Evolutionary conservation across 2,113 vertebrate genomes (phyloP), one percentile per base, ranked within the genome.

Genomic region (Eulemur macaco): DNA sequence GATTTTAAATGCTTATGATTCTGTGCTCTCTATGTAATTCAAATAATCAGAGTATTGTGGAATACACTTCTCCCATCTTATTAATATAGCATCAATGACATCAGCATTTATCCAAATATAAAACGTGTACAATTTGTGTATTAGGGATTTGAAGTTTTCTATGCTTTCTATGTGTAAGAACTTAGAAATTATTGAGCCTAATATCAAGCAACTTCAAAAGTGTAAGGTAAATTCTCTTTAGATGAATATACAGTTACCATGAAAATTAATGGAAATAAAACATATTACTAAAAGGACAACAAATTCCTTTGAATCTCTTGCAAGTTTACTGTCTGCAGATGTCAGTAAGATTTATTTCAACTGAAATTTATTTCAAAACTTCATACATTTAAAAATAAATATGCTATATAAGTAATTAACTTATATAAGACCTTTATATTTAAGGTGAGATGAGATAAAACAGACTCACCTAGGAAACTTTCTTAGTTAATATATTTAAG

Each of bases 1-100:
- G 12, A 34, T 78, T 94, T 96, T 89, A 96, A 97, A 95, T 77
- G 13, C 56, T 89, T 77, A 91, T 92, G 27, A 93, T 74, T 96
- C 90, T 64, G 25, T 37, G 56, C 69, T 94, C 45, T 78, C 74
- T 63, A 74, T 93, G 66, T 86, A 84, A 91, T 83, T 94, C 73
- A 96, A 83, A 96, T 77, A 85, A 83, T 64, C 34, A 71, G 9
- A 83, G 68, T 37, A 68, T 18, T 69, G 5, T 31, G 17, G 14
- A 81, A 54, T 29, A 84, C 4, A 78, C 11, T 34, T 74, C 45
- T 93, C 11, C 25, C 3, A 82, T 47, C 1, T 31, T 94, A 89
- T 78, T 84, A 82, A 64, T 39, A 52, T 42, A 91, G 37, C 63
- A 76, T 11, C 47, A 58, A 58, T 93, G 66, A 96, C 6, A 1